These are phyloP conservation scores for Brachyalestes nurse DNA, from an alignment of 2,797 vertebrate species.

Conservation along the genomic window DNA sequence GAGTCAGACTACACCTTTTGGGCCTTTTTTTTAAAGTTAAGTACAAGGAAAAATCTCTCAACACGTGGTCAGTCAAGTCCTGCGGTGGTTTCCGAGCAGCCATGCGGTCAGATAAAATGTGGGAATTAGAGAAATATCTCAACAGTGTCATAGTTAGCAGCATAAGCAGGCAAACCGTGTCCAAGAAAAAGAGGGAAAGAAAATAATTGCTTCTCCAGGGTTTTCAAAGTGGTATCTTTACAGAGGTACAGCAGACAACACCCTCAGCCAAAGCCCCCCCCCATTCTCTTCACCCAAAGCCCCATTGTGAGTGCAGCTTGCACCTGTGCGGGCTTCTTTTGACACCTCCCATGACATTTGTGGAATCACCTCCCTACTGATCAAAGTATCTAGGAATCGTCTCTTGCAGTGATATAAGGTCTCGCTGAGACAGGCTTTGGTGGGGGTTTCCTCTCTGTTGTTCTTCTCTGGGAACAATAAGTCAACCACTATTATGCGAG, in stretches of 20 bases:
- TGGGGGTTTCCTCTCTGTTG: background rate
- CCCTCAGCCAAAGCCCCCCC: constrained; percentile 36
- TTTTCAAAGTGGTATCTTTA: constrained; percentile 60
- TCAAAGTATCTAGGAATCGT: constrained; percentile 58
- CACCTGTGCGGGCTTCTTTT: constrained; percentile 61
- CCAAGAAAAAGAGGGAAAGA: constrained; percentile 69
- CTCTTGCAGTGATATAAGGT: constrained; percentile 55
- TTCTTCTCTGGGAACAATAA: constrained; percentile 39
- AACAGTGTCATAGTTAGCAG: constrained; percentile 57
- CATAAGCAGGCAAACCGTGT: constrained; percentile 52
- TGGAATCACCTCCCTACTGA: constrained; percentile 51
- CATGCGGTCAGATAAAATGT: constrained; percentile 59
- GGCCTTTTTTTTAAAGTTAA: constrained; percentile 1
- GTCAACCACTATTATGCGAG: constrained; percentile 36
- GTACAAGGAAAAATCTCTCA: constrained; percentile 7
- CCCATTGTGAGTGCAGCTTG: constrained; percentile 38
- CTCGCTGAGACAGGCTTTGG: constrained; percentile 41
- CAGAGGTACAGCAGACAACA: constrained; percentile 67
- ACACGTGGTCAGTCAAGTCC: constrained; percentile 19
- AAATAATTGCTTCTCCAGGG: constrained; percentile 68
- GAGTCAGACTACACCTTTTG: constrained; percentile 17
- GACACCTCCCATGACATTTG: constrained; percentile 54
- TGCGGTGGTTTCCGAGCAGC: constrained; percentile 23
- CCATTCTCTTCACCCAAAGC: constrained; percentile 13
- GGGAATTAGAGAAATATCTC: constrained; percentile 63